phyloP scores from a whole-genome alignment of 2,888 invertebrate species.

The Autographa gamma region DNA sequence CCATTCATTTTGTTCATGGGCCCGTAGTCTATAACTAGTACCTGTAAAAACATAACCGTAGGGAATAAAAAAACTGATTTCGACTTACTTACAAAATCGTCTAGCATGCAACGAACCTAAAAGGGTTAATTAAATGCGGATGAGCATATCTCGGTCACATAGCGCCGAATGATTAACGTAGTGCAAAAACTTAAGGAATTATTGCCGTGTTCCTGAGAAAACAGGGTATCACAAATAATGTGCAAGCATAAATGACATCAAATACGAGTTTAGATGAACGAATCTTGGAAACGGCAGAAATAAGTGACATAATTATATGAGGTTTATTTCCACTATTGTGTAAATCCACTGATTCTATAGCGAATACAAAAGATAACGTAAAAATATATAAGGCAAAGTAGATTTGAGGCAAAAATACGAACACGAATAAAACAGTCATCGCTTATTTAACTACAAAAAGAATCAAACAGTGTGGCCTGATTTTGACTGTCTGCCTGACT shows the following conservation, averaged over 20 bases:
- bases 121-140: slow-evolving; percentile 69
- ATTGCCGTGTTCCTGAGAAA: slow-evolving; percentile 65
- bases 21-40: too few species aligned
- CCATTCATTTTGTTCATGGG: too few species aligned
- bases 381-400: too few species aligned
- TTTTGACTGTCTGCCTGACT: too few species aligned
- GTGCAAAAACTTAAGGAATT: slow-evolving; percentile 75
- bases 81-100: slow-evolving; percentile 17
- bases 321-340: slow-evolving; percentile 31
- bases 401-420: too few species aligned
- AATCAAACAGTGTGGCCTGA: too few species aligned
- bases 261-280: slow-evolving; percentile 28
- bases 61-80: too few species aligned
- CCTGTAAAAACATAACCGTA: too few species aligned
- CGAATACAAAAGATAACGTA: too few species aligned
- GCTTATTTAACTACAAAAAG: too few species aligned
- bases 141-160: slow-evolving; percentile 61
- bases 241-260: slow-evolving; percentile 25
- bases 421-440: too few species aligned
- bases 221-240: slow-evolving; percentile 48
- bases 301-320: slow-evolving; percentile 41
- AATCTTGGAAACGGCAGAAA: slow-evolving; percentile 44
- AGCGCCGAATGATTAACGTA: slow-evolving; percentile 75
- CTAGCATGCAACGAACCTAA: slow-evolving; percentile 53
- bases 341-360: neutral